Evolutionary conservation across 2,797 vertebrate species (phyloP).

Genomic region (Anguilla anguilla): DNA sequence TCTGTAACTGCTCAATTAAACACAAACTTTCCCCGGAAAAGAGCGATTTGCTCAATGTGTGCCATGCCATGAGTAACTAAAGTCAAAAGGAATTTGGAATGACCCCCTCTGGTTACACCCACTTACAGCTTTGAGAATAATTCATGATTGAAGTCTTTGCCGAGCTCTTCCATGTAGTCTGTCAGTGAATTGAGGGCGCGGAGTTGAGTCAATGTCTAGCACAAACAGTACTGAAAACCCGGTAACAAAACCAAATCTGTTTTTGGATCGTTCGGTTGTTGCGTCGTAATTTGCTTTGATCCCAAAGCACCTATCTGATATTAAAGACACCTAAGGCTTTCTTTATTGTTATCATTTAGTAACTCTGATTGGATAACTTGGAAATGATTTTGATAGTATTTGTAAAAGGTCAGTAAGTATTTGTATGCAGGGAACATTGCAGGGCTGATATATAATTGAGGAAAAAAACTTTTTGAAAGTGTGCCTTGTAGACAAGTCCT

Average conservation of each 20-base stretch:
- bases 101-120: constrained; percentile 7
- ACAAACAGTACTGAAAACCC: background rate
- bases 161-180: background rate
- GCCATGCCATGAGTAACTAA: background rate
- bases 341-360: background rate
- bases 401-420: background rate
- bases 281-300: background rate
- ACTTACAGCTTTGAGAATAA: constrained; percentile 19
- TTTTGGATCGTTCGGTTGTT: background rate
- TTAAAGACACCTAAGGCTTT: constrained; percentile 1
- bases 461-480: too few relatives aligned
- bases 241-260: background rate
- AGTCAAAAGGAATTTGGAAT: constrained; percentile 14
- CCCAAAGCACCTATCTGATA: background rate
- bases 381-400: background rate
- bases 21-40: background rate
- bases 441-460: background rate
- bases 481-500: too few relatives aligned
- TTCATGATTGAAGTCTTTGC: constrained; percentile 11
- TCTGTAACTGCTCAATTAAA: background rate
- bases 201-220: background rate
- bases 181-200: background rate
- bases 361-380: background rate
- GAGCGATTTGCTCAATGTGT: background rate
- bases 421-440: background rate